Evolutionary conservation across 2,888 invertebrate species (phyloP).

Genomic region (Thera britannica): DNA sequence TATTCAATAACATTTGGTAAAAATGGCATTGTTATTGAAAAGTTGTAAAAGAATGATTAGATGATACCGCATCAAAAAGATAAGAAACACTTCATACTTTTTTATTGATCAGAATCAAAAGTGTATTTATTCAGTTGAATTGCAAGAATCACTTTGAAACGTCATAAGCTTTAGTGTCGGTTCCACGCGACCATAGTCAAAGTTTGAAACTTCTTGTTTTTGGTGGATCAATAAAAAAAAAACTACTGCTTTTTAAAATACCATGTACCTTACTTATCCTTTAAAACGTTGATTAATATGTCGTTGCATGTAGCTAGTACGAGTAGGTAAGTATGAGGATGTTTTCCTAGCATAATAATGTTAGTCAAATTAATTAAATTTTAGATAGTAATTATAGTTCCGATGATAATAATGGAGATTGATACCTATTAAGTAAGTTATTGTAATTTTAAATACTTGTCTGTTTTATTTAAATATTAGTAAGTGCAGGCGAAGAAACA

Average conservation of each 20-base stretch:
- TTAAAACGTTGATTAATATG: neutral
- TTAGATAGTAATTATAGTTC: conserved; percentile 46
- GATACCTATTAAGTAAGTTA: conserved; percentile 57
- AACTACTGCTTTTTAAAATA: too few relatives aligned
- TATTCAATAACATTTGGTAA: neutral
- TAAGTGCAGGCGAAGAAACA: conserved; percentile 46
- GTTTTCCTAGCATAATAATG: conserved; percentile 70
- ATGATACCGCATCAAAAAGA: conserved; percentile 33
- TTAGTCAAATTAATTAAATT: conserved; percentile 72
- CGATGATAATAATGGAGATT: conserved; percentile 67
- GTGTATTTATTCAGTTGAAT: neutral
- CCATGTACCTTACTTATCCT: conserved; percentile 48
- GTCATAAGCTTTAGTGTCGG: too few relatives aligned
- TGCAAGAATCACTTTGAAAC: too few relatives aligned
- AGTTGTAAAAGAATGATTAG: neutral
- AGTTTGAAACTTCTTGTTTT: neutral
- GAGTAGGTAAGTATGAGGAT: conserved; percentile 16
- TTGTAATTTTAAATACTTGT: conserved; percentile 59
- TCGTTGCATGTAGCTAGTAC: neutral
- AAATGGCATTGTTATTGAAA: too few relatives aligned
- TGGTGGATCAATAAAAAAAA: too few relatives aligned
- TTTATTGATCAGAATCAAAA: neutral
- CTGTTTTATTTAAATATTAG: conserved; percentile 51
- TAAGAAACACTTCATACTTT: conserved; percentile 9
- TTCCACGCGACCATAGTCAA: neutral